Percentiles rank a stretch among this genome's conserved stretches.
Evolutionary conservation across 1,140 invertebrate species (phyloP).

Genomic region (Platyura marginata): DNA sequence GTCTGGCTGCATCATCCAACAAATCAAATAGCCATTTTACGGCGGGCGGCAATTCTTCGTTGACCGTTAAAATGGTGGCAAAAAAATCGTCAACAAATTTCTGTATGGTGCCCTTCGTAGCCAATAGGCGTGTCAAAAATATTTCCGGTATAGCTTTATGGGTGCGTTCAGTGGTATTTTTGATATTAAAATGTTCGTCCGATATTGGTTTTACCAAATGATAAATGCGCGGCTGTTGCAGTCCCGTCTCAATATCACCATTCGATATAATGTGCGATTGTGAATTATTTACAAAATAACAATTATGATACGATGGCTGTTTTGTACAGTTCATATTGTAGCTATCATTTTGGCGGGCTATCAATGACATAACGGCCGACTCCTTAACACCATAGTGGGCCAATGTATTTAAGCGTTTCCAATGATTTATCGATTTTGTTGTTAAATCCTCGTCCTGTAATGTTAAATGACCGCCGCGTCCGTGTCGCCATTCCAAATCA

Average conservation of each 20-base stretch:
- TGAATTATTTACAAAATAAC: constrained; percentile 34
- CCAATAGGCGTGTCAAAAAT: constrained; percentile 77
- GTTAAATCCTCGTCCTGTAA: constrained; percentile 87
- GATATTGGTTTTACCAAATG: constrained; percentile 67
- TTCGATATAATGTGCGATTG: constrained; percentile 60
- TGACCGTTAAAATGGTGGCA: constrained; percentile 70
- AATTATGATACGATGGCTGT: constrained; percentile 62
- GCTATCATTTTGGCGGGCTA: constrained; percentile 62
- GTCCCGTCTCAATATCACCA: constrained; percentile 50
- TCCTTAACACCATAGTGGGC: constrained; percentile 87
- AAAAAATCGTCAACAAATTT: constrained; percentile 95
- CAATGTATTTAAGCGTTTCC: constrained; percentile 81
- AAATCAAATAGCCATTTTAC: constrained; percentile 94
- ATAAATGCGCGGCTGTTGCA: constrained; percentile 30
- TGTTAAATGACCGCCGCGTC: constrained; percentile 75
- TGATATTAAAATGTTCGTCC: constrained; percentile 23
- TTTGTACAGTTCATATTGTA: constrained; percentile 7
- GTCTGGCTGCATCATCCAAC: constrained; percentile 72
- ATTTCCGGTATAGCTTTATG: constrained; percentile 93
- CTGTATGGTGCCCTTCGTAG: constrained; percentile 89
- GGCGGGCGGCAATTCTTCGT: constrained; percentile 75
- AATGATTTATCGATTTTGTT: constrained; percentile 61
- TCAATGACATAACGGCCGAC: constrained; percentile 84
- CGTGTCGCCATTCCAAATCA: constrained; percentile 86
- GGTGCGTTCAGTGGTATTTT: constrained; percentile 42